A percentile compares a stretch with the other conserved stretches of the same genome.
phyloP scores from a whole-genome alignment of 2,113 vertebrate species.

The Periophthalmodon schlosseri region DNA sequence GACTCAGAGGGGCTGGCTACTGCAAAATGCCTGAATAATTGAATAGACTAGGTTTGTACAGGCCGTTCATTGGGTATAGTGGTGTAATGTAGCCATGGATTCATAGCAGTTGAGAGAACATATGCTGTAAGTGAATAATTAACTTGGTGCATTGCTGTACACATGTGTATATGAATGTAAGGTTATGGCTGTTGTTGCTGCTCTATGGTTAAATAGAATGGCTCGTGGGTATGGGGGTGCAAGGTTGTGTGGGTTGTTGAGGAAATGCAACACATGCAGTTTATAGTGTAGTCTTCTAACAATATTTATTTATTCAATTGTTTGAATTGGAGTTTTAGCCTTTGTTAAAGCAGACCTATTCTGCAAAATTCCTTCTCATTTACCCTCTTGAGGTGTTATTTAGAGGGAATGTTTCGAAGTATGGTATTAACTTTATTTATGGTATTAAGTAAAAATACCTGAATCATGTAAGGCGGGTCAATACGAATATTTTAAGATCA shows the following conservation, averaged over 20 bases:
- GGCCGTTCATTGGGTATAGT: constrained; percentile 18
- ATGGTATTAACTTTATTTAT: too few species aligned
- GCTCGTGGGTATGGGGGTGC: background rate
- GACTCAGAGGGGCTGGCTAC: constrained; percentile 10
- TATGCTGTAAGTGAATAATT: constrained; percentile 56
- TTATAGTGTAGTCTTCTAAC: background rate
- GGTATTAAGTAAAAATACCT: too few species aligned
- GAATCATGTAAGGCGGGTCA: too few species aligned
- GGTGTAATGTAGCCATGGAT: constrained; percentile 17
- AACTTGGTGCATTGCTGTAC: constrained; percentile 19
- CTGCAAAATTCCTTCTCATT: too few species aligned
- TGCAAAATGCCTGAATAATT: constrained; percentile 57
- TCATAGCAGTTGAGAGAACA: constrained; percentile 34
- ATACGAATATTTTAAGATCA: too few species aligned
- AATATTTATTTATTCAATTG: too few species aligned
- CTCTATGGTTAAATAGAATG: background rate
- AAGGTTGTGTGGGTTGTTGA: background rate
- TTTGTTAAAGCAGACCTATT: too few species aligned
- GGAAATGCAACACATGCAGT: background rate
- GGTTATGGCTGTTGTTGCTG: background rate
- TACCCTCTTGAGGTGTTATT: too few species aligned
- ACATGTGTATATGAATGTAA: constrained; percentile 16
- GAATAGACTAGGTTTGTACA: constrained; percentile 24
- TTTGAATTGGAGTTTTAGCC: too few species aligned
- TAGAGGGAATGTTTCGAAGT: too few species aligned